phyloP scores from a whole-genome alignment of 2,797 vertebrate species.

The Antennarius maculatus region DNA sequence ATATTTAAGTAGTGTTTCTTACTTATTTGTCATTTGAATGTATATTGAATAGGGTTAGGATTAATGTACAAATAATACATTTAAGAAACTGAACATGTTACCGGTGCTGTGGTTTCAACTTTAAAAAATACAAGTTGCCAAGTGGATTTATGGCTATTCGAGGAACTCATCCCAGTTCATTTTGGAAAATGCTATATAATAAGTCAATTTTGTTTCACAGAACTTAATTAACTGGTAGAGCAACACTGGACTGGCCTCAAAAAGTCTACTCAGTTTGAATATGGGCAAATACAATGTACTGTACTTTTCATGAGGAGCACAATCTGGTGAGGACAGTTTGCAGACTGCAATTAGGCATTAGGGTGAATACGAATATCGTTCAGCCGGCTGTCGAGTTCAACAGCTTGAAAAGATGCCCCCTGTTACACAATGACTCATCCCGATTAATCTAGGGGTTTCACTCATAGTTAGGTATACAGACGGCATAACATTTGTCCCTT shows the following conservation, averaged over 20 bases:
- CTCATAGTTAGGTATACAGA: conserved; percentile 47
- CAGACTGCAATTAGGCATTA: conserved; percentile 40
- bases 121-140: neutral
- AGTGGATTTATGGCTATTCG: neutral
- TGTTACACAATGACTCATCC: conserved; percentile 48
- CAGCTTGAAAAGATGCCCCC: conserved; percentile 50
- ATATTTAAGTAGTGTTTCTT: too few relatives aligned
- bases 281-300: neutral
- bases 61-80: too few relatives aligned
- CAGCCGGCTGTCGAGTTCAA: conserved; percentile 31
- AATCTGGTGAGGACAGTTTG: conserved; percentile 34
- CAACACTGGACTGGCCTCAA: neutral
- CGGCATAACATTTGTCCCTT: conserved; percentile 16
- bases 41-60: too few relatives aligned
- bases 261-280: neutral
- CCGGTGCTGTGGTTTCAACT: too few relatives aligned
- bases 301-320: conserved; percentile 7
- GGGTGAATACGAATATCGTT: conserved; percentile 42
- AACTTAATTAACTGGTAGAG: neutral
- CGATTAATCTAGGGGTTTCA: conserved; percentile 59
- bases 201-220: neutral
- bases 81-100: too few relatives aligned
- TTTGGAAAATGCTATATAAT: neutral
- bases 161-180: neutral
- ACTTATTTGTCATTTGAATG: too few relatives aligned